phyloP scores from a whole-genome alignment of 2,888 invertebrate genomes.

The Lithosia quadra region DNA sequence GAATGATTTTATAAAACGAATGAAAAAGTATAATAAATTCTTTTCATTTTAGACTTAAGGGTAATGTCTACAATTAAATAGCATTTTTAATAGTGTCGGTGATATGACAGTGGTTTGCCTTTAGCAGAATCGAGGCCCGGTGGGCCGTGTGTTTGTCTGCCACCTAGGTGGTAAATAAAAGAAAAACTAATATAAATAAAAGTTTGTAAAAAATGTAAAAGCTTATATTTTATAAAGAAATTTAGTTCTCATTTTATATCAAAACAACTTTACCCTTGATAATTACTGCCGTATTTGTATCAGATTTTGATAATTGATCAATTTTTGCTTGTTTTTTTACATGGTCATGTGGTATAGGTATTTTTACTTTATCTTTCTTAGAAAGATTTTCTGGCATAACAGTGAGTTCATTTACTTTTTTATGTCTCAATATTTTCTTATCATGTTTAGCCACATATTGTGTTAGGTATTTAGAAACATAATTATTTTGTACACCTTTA shows the following conservation, averaged over 20 bases:
- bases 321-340: not conserved
- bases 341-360: constrained; percentile 60
- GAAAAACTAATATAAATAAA: not conserved
- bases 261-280: not conserved
- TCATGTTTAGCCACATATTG: not conserved
- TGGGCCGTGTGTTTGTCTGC: too few relatives aligned
- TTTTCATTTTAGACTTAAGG: too few relatives aligned
- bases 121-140: too few relatives aligned
- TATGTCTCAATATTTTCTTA: not conserved
- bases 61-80: too few relatives aligned
- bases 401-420: constrained; percentile 54
- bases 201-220: not conserved
- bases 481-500: not conserved
- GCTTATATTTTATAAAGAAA: not conserved
- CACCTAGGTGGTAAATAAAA: too few relatives aligned
- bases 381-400: constrained; percentile 59
- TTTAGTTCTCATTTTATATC: not conserved
- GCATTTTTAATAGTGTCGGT: too few relatives aligned
- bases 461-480: not conserved
- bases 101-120: too few relatives aligned
- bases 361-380: constrained; percentile 58
- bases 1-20: too few relatives aligned
- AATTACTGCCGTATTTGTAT: not conserved
- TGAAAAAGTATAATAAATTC: too few relatives aligned
- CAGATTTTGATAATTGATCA: not conserved